These are phyloP conservation scores for Drosophila pallidifrons DNA, from an alignment of 1,140 invertebrate species.

Conservation along the genomic window DNA sequence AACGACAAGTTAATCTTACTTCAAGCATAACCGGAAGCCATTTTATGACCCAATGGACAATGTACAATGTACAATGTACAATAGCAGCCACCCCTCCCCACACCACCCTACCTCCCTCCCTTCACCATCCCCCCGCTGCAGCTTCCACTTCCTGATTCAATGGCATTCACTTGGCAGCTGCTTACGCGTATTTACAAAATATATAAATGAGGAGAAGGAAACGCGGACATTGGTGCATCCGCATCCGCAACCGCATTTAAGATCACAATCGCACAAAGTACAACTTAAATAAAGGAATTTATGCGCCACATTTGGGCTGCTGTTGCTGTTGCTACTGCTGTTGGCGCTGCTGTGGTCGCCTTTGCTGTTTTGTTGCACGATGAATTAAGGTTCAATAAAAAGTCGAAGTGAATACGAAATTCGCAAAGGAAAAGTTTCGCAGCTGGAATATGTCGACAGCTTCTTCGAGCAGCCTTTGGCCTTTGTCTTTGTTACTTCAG, in stretches of 20 bases:
- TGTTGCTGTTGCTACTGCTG: neutral
- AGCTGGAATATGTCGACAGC: slow-evolving; percentile 2
- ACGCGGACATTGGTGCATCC: slow-evolving; percentile 57
- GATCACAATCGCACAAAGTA: slow-evolving; percentile 54
- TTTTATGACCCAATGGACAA: slow-evolving; percentile 83
- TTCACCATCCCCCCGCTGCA: neutral
- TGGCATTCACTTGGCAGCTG: slow-evolving; percentile 38
- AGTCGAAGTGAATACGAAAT: slow-evolving; percentile 33
- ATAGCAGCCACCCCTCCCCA: neutral
- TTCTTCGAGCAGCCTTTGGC: slow-evolving; percentile 20
- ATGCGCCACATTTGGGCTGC: slow-evolving; percentile 59
- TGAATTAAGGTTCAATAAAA: slow-evolving; percentile 80
- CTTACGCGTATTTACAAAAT: slow-evolving; percentile 50
- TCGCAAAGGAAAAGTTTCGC: slow-evolving; percentile 36
- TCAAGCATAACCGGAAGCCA: slow-evolving; percentile 84
- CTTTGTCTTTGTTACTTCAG: slow-evolving; percentile 29
- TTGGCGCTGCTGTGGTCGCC: neutral
- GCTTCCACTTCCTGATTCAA: slow-evolving; percentile 4
- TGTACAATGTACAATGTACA: slow-evolving; percentile 52
- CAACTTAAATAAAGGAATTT: slow-evolving; percentile 72
- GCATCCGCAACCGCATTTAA: slow-evolving; percentile 40
- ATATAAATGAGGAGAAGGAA: slow-evolving; percentile 8
- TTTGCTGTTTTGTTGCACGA: slow-evolving; percentile 44
- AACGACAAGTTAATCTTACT: slow-evolving; percentile 85
- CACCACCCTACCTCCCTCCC: too few relatives aligned